A percentile compares a stretch with the other conserved stretches of the same genome.
Evolutionary conservation across 2,888 invertebrate genomes (phyloP).

Genomic region (Chironomus riparius): DNA sequence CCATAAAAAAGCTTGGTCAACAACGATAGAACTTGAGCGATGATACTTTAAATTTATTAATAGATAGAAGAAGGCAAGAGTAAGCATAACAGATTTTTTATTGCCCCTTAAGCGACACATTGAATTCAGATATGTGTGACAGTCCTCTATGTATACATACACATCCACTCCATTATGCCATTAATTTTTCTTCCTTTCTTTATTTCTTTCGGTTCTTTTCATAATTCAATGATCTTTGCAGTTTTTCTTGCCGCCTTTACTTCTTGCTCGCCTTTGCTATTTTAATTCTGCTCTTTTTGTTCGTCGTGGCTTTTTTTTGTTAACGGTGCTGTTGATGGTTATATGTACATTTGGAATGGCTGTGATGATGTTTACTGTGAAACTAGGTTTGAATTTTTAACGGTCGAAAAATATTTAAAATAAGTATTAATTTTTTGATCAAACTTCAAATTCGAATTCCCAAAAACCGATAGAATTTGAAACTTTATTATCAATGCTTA

Average conservation of each 20-base stretch:
- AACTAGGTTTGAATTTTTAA: too few relatives aligned
- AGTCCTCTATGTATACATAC: not conserved
- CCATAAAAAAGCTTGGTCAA: not conserved
- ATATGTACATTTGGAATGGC: too few relatives aligned
- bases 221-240: not conserved
- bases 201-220: not conserved
- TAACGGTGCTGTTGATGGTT: too few relatives aligned
- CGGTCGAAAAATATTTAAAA: too few relatives aligned
- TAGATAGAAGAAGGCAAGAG: conserved; percentile 1
- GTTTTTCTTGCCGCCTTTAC: not conserved
- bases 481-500: too few relatives aligned
- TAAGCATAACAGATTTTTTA: conserved; percentile 21
- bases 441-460: too few relatives aligned
- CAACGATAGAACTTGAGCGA: not conserved
- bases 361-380: too few relatives aligned
- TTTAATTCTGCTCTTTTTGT: not conserved
- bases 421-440: too few relatives aligned
- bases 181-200: not conserved
- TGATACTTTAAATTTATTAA: conserved; percentile 26
- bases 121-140: not conserved
- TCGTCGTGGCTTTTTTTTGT: too few relatives aligned
- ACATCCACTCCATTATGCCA: not conserved
- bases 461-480: too few relatives aligned
- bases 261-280: not conserved
- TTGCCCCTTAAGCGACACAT: conserved; percentile 20